Evolutionary conservation across 1,140 invertebrate genomes (phyloP).

Genomic region (Platorchestia sp.): DNA sequence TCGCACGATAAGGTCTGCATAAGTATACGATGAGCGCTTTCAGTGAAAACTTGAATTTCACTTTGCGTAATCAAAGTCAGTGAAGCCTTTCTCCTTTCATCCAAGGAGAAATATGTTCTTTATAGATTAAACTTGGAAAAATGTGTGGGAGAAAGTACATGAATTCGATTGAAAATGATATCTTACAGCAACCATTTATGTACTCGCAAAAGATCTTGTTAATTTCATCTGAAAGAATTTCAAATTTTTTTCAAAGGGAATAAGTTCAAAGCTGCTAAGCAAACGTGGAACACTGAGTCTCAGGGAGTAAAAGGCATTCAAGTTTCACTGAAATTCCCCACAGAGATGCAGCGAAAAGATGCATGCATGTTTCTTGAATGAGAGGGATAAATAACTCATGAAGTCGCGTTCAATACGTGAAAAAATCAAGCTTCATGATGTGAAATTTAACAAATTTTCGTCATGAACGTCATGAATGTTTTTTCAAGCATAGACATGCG

Average conservation of each 20-base stretch:
- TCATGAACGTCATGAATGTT: background rate
- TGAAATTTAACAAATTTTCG: background rate
- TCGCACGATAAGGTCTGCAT: background rate
- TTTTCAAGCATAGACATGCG: background rate
- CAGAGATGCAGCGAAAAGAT: background rate
- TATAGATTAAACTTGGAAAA: background rate
- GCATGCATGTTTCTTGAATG: no score
- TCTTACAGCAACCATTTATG: background rate
- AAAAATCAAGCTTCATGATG: background rate
- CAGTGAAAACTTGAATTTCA: background rate
- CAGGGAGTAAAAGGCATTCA: background rate
- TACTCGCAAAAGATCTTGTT: background rate
- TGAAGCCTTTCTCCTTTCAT: background rate
- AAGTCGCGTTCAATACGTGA: background rate
- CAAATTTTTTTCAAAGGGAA: background rate
- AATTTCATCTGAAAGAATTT: background rate
- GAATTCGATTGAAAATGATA: background rate
- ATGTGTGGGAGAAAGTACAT: background rate
- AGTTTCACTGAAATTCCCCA: background rate
- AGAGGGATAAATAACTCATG: no score
- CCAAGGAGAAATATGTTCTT: background rate
- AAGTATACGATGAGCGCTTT: background rate
- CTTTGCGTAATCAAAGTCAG: background rate
- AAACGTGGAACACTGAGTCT: no score
- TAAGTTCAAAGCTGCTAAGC: no score